These are phyloP conservation scores for Saccostrea glomerata DNA, from an alignment of 1,140 invertebrate genomes.

Conservation along the genomic window DNA sequence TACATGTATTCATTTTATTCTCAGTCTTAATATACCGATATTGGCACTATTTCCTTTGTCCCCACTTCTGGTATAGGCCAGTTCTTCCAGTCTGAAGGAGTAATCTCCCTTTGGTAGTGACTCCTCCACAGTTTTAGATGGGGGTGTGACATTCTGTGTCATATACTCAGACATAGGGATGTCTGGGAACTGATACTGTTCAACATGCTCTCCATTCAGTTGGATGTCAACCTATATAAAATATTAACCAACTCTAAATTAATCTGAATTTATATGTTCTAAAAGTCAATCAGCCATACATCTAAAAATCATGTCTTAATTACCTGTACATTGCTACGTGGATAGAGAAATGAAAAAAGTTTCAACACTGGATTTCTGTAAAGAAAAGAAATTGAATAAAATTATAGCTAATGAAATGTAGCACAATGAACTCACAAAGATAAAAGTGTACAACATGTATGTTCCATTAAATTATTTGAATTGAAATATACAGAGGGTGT, in stretches of 20 bases:
- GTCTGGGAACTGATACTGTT: slow-evolving; percentile 59
- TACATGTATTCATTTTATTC: background rate
- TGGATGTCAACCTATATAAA: slow-evolving; percentile 67
- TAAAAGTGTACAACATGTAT: too few relatives aligned
- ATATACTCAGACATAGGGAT: slow-evolving; percentile 65
- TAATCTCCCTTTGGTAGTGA: slow-evolving; percentile 61
- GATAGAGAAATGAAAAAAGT: slow-evolving; percentile 81
- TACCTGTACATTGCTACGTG: slow-evolving; percentile 70
- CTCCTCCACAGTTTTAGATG: slow-evolving; percentile 39
- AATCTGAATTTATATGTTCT: too few relatives aligned
- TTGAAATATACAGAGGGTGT: too few relatives aligned
- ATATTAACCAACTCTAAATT: background rate
- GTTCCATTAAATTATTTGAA: too few relatives aligned
- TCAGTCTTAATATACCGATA: slow-evolving; percentile 74
- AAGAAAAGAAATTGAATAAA: slow-evolving; percentile 43
- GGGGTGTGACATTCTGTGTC: slow-evolving; percentile 28
- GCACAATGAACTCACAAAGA: too few relatives aligned
- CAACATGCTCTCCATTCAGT: slow-evolving; percentile 70
- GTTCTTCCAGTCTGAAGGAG: slow-evolving; percentile 78
- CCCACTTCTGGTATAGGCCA: slow-evolving; percentile 81
- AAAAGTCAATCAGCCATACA: too few relatives aligned
- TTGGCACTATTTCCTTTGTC: slow-evolving; percentile 82
- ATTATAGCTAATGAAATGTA: too few relatives aligned
- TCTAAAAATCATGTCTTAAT: too few relatives aligned
- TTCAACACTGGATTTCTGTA: slow-evolving; percentile 78